Evolutionary conservation across 2,113 vertebrate genomes (phyloP), one percentile per base, ranked within the genome.

Genomic region (Larimichthys polyactis): DNA sequence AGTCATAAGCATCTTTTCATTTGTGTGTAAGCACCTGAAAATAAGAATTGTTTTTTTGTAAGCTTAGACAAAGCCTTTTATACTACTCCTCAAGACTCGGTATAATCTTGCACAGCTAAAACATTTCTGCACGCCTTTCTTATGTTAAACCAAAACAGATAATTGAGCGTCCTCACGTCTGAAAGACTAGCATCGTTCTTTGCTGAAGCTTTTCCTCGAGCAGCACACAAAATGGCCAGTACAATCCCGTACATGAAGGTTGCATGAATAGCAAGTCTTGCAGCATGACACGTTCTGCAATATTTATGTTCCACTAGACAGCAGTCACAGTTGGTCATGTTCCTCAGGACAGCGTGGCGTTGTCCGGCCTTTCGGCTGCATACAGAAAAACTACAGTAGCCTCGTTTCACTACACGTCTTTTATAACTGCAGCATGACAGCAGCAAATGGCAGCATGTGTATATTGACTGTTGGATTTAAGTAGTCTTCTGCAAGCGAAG

Each of bases 221-320:
- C 11, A 67, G 32, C 29, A 48, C 24, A 29, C 29, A 57, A 14
- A 60, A 48, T 2, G 24, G 17, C 36, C 48, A 46, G 2, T 55
- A 60, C 29, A 29, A 29, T 10, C 72, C 44, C 60, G 46, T 64
- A 32, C 71, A 75, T n/a, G 72, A 49, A 64, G 46, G n/a, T 60
- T 63, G 72, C 55, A 3, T 48, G 54, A 81, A 75, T 20, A 58
- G 40, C 48, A 11, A 46, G 60, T 75, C 76, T 46, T 76, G 40
- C 22, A 36, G 69, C 44, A 8, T 66, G 52, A 69, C 62, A n/a
- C 17, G 6, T 82, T 59, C 29, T 77, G 12, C 86, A 78, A 85
- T 84, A 67, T 89, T 83, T 78, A 83, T 79, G 55, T 65, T 76
- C 9, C 54, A 49, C 74, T 24, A 0, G 51, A 58, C 87, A 73